Conservation (phyloP, 2,888 invertebrate species). For the Anthophora plumipes region DNA sequence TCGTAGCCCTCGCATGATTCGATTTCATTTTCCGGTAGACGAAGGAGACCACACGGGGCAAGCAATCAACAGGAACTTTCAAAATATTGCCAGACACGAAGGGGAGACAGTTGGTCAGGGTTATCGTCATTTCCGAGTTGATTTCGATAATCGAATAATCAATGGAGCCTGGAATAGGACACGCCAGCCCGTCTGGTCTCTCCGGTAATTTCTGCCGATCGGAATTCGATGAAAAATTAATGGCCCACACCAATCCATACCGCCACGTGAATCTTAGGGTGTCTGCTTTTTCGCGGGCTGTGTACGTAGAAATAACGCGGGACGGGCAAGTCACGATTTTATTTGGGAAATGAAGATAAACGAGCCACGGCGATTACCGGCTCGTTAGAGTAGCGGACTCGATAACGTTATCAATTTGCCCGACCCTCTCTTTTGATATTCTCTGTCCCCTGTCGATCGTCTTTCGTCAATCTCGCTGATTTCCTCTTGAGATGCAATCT, state of each 20-base stretch:
- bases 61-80: conserved; percentile 77
- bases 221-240: conserved; percentile 81
- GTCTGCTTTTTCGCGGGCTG: not conserved
- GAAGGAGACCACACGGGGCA: conserved; percentile 20
- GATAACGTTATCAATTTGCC: conserved; percentile 61
- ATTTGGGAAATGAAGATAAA: conserved; percentile 77
- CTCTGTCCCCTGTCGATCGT: conserved; percentile 41
- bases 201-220: conserved; percentile 61
- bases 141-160: conserved; percentile 83
- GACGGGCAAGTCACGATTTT: conserved; percentile 57
- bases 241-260: conserved; percentile 51
- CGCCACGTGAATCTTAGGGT: conserved; percentile 17
- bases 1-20: conserved; percentile 12
- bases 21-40: conserved; percentile 13
- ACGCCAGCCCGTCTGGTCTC: conserved; percentile 20
- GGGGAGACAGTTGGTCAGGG: conserved; percentile 49
- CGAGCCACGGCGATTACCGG: conserved; percentile 71
- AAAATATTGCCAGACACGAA: conserved; percentile 72
- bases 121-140: conserved; percentile 81
- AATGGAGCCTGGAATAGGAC: conserved; percentile 68
- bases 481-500: conserved; percentile 39
- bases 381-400: conserved; percentile 69
- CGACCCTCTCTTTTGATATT: conserved; percentile 24
- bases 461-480: conserved; percentile 35
- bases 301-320: conserved; percentile 27